A percentile compares a stretch with the other conserved stretches of the same genome.
Evolutionary conservation across 2,113 vertebrate species (phyloP).

Genomic region (Vireo altiloquus): DNA sequence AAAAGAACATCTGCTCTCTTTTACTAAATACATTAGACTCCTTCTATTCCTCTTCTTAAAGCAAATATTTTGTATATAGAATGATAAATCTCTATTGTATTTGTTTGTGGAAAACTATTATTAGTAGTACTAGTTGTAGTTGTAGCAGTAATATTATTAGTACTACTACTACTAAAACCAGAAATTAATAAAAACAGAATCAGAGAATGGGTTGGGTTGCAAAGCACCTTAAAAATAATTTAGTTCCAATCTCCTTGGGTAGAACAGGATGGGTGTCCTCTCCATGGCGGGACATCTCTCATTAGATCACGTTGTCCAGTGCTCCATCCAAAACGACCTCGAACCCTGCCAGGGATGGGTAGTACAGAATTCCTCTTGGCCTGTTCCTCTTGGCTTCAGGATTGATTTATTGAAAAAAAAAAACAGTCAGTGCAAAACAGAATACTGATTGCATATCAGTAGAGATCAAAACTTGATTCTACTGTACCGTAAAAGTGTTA

Average conservation of each 20-base stretch:
- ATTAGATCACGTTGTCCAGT: not conserved
- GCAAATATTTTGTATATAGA: not conserved
- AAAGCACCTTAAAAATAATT: not conserved
- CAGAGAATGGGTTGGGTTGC: not conserved
- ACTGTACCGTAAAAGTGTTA: not conserved
- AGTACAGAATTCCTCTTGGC: not conserved
- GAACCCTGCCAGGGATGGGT: not conserved
- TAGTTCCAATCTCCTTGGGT: not conserved
- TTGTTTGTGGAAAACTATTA: not conserved
- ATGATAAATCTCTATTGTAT: not conserved
- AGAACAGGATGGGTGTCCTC: no score
- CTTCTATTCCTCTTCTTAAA: not conserved
- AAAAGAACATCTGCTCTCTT: not conserved
- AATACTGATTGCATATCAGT: not conserved
- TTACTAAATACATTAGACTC: not conserved
- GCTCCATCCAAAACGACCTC: accelerated
- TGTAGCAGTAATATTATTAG: no score
- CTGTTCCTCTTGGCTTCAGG: not conserved
- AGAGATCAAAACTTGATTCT: not conserved
- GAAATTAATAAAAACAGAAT: not conserved
- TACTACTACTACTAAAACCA: no score
- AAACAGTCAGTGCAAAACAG: not conserved
- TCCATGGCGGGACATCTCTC: not conserved
- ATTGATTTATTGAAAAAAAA: not conserved
- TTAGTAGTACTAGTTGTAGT: not conserved